phyloP scores from a whole-genome alignment of 2,888 invertebrate species.

The Rhopalosiphum nymphaeae region DNA sequence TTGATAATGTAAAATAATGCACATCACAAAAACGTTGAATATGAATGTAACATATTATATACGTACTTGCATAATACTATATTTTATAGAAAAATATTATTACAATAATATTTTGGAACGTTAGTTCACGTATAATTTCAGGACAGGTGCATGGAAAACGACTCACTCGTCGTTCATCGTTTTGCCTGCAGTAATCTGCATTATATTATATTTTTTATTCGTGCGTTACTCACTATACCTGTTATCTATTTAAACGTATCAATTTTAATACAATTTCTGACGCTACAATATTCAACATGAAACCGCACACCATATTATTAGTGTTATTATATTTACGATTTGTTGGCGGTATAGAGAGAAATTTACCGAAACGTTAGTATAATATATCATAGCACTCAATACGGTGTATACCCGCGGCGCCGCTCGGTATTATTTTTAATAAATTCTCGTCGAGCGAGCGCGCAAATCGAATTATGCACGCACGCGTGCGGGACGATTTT shows the following conservation, averaged over 20 bases:
- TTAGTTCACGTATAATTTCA: neutral
- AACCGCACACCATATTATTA: neutral
- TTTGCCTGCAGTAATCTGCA: neutral
- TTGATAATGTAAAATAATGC: neutral
- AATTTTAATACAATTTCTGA: neutral
- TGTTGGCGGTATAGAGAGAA: neutral
- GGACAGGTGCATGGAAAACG: neutral
- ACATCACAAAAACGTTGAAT: neutral
- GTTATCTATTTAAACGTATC: neutral
- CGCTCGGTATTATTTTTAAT: neutral
- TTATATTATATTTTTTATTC: neutral
- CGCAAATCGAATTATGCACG: conserved; percentile 22
- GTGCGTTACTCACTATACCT: neutral
- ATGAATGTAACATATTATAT: neutral
- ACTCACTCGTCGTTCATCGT: neutral
- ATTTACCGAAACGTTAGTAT: neutral
- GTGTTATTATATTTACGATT: neutral
- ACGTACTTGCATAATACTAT: neutral
- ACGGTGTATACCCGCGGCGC: neutral
- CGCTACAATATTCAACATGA: neutral
- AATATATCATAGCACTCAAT: neutral
- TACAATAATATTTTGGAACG: neutral
- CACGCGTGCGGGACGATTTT: conserved; percentile 21
- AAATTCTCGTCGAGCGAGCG: neutral
- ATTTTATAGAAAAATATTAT: neutral